phyloP scores from a whole-genome alignment of 2,888 invertebrate species.

The Cephus rjabovi region DNA sequence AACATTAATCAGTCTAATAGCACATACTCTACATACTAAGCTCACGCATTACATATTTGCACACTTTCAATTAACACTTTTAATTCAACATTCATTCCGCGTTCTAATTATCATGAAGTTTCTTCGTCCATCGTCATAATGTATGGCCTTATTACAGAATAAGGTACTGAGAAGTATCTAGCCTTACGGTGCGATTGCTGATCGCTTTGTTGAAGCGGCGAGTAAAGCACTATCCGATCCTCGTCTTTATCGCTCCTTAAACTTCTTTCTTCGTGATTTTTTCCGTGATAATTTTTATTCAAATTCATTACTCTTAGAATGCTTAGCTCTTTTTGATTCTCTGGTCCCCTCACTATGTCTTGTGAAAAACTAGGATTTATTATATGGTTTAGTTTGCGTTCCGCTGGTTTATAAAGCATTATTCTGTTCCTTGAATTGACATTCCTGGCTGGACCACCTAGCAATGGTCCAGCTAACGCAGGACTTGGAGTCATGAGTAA shows the following conservation, averaged over 20 bases:
- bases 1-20: conserved; percentile 11
- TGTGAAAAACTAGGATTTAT: background rate
- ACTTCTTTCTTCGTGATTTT: background rate
- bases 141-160: conserved; percentile 13
- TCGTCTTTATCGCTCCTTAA: background rate
- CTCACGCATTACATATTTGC: background rate
- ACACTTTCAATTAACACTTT: background rate
- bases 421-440: conserved; percentile 12
- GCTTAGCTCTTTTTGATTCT: background rate
- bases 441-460: conserved; percentile 6
- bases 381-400: background rate
- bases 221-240: conserved; percentile 14
- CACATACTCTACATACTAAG: background rate
- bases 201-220: conserved; percentile 1
- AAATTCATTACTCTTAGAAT: conserved; percentile 4
- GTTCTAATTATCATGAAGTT: background rate
- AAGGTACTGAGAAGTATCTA: conserved; percentile 13
- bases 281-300: background rate
- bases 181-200: conserved; percentile 1
- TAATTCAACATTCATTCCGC: background rate
- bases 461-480: background rate
- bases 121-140: background rate
- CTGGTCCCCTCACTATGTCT: background rate
- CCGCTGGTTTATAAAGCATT: conserved; percentile 4
- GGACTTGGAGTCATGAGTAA: background rate